Evolutionary conservation across 2,888 invertebrate species (phyloP), one percentile per base, ranked within the genome.

Genomic region (Lasioglossum zephyrum): DNA sequence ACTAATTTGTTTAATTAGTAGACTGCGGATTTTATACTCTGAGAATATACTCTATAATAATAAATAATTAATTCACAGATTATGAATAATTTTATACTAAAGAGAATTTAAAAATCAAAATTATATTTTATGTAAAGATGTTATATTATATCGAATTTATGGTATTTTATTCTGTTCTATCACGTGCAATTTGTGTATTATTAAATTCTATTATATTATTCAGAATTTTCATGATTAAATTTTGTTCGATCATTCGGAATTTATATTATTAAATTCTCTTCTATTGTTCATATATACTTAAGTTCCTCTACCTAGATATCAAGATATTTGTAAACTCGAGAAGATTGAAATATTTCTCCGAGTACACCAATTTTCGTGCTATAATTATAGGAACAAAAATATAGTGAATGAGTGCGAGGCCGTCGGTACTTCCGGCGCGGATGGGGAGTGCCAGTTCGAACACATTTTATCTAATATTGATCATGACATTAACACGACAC

Each of bases 401-500:
- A 36, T 9, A 69, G 11, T 36, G 9, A 4, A n/a, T 39, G 4
- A 4, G 22, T 18, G 36, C 13, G 13, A 26, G 26, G 44, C 49
- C 18, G 47, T 53, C 5, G 36, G 39, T 18, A 16, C 26, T 47
- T 66, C 36, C 31, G 16, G 57, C 26, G 22, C 31, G 11, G 18
- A 69, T 39, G 9, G 82, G 82, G 78, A 53, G 63, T 47, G 82
- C 44, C 49, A 39, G 18, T 39, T 53, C 22, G 11, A 41, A 49
- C 22, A 47, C 39, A 49, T 39, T 57, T 79, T 72, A 78, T 31
- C 44, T 41, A 57, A 78, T 73, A 85, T 84, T 73, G 84, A 80
- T 74, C 41, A 66, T 66, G 78, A 75, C 74, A 63, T 72, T 44
- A 78, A 73, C 75, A 31, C 63, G 66, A 77, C 72, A 78, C 74